These are phyloP conservation scores for Acrocephalus arundinaceus DNA, from an alignment of 2,113 vertebrate genomes.

Conservation along the genomic window DNA sequence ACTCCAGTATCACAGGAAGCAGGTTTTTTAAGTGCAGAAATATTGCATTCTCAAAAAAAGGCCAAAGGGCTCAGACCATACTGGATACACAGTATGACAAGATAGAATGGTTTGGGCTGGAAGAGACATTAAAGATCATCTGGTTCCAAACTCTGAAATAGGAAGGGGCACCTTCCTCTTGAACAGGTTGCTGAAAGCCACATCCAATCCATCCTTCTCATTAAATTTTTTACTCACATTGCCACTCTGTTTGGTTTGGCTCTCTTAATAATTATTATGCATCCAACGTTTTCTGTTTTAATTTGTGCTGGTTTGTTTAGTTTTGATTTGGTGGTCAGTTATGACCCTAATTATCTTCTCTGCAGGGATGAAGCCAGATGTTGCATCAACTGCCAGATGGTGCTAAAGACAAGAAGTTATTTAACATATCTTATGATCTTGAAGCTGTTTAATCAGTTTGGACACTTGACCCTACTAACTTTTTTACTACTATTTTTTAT, in stretches of 20 bases:
- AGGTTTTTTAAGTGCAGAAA: background rate
- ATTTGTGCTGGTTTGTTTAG: slow-evolving; percentile 28
- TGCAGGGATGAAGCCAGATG: slow-evolving; percentile 46
- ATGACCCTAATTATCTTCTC: slow-evolving; percentile 14
- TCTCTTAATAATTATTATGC: background rate
- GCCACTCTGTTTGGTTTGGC: background rate
- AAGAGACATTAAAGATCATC: background rate
- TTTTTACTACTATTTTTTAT: background rate
- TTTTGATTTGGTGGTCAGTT: background rate
- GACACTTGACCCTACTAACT: background rate
- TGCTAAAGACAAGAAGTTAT: slow-evolving; percentile 10
- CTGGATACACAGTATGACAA: background rate
- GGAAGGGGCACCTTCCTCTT: background rate
- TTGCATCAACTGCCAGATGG: slow-evolving; percentile 19
- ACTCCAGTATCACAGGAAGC: background rate
- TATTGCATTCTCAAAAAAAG: background rate
- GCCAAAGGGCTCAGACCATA: background rate
- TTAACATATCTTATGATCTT: background rate
- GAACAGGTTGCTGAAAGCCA: background rate
- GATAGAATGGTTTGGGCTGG: background rate
- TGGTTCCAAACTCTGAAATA: background rate
- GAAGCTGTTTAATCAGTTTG: slow-evolving; percentile 46
- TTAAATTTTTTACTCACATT: background rate
- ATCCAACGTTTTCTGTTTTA: background rate
- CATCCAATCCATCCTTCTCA: background rate